These are phyloP conservation scores for Irena cyanogastra DNA, from an alignment of 2,113 vertebrate species.

Conservation along the genomic window DNA sequence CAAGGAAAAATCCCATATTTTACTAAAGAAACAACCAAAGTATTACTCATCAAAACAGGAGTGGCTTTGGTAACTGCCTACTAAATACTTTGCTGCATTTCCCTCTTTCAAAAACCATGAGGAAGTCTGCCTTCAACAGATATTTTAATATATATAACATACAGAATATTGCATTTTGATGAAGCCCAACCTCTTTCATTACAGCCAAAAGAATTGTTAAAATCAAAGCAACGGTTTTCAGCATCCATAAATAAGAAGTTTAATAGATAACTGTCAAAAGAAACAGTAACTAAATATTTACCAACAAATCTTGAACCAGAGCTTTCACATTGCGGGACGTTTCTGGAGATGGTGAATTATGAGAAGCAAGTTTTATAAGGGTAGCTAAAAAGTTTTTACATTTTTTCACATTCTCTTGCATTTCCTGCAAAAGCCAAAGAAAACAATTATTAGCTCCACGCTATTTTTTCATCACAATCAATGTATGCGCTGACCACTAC, in stretches of 20 bases:
- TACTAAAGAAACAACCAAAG: neutral
- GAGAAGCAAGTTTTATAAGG: conserved; percentile 86
- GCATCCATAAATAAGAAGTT: neutral
- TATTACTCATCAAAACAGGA: neutral
- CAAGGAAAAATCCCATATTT: neutral
- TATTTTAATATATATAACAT: neutral
- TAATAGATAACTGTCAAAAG: neutral
- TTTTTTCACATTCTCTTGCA: conserved; percentile 91
- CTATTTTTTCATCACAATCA: neutral
- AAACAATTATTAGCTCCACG: neutral
- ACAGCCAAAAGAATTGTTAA: neutral
- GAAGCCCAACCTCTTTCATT: neutral
- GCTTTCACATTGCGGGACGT: conserved; percentile 86
- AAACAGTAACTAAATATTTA: conserved; percentile 50
- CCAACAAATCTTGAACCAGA: conserved; percentile 87
- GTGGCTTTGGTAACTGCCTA: neutral
- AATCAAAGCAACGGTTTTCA: neutral
- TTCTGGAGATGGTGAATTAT: conserved; percentile 85
- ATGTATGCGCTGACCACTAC: neutral
- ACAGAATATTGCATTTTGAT: neutral
- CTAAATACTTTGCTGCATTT: neutral
- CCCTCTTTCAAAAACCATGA: neutral
- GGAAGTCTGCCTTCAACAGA: neutral
- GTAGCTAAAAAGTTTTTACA: conserved; percentile 89
- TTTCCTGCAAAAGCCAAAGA: conserved; percentile 73